phyloP scores from a whole-genome alignment of 2,888 invertebrate genomes.

The Yponomeuta evonymella region DNA sequence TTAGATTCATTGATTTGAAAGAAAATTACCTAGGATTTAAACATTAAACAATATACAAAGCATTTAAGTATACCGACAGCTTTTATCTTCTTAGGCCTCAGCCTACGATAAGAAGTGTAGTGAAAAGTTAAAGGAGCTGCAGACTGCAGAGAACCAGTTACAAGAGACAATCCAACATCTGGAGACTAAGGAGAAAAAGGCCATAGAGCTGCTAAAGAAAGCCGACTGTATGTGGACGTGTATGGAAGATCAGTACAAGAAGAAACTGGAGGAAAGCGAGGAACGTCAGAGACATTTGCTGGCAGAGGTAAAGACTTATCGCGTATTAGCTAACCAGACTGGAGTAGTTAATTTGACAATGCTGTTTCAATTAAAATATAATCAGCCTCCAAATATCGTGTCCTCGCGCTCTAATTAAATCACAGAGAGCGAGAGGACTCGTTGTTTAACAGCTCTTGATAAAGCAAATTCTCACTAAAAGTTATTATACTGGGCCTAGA shows the following conservation, averaged over 20 bases:
- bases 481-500: too few relatives aligned
- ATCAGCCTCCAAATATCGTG: too few relatives aligned
- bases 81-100: slow-evolving; percentile 35
- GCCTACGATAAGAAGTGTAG: slow-evolving; percentile 50
- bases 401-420: too few relatives aligned
- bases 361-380: too few relatives aligned
- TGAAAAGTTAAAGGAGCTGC: slow-evolving; percentile 64
- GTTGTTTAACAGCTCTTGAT: too few relatives aligned
- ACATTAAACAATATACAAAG: too few relatives aligned
- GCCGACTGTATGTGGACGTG: slow-evolving; percentile 75
- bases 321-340: too few relatives aligned
- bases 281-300: slow-evolving; percentile 39
- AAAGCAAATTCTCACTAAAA: too few relatives aligned
- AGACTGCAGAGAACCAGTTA: slow-evolving; percentile 68
- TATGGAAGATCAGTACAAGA: slow-evolving; percentile 68
- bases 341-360: too few relatives aligned
- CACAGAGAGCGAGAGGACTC: too few relatives aligned
- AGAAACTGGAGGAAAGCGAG: slow-evolving; percentile 45
- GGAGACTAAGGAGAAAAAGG: slow-evolving; percentile 76
- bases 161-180: slow-evolving; percentile 73
- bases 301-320: not conserved
- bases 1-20: too few relatives aligned
- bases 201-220: slow-evolving; percentile 68
- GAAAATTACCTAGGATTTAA: too few relatives aligned
- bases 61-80: not conserved